Evolutionary conservation across 1,140 invertebrate genomes (phyloP).

Genomic region (Caenorhabditis remanei): DNA sequence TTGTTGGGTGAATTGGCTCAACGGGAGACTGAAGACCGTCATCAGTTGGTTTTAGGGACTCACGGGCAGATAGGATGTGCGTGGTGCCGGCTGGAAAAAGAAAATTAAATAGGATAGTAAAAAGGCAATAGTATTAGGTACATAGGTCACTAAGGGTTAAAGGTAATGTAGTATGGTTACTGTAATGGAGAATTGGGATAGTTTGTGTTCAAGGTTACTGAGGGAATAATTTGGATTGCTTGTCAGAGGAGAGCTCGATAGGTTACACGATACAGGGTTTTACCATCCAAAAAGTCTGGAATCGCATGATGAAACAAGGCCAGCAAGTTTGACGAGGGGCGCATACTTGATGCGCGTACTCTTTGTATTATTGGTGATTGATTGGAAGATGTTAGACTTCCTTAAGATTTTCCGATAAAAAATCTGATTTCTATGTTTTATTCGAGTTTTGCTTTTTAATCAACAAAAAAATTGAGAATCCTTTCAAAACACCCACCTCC

Average conservation of each 20-base stretch:
- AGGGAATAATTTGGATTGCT: no score
- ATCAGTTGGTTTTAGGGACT: conserved; percentile 28
- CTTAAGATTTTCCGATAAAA: not conserved
- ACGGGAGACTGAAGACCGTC: conserved; percentile 13
- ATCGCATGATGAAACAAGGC: conserved; percentile 37
- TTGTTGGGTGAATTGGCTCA: not conserved
- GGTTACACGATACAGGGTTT: not conserved
- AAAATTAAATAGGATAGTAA: not conserved
- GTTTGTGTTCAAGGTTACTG: no score
- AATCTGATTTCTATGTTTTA: no score
- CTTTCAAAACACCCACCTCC: not conserved
- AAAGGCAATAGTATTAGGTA: not conserved
- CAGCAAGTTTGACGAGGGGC: conserved; percentile 11
- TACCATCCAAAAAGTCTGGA: conserved; percentile 37
- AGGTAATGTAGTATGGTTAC: not conserved
- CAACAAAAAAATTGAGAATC: not conserved
- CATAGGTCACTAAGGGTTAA: not conserved
- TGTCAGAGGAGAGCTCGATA: not conserved
- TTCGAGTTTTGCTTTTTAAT: no score
- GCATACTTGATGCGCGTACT: conserved; percentile 11
- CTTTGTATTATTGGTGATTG: conserved; percentile 9
- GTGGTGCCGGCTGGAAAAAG: conserved; percentile 28
- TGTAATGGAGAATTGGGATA: no score
- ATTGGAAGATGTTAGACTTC: conserved; percentile 3
- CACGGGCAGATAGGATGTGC: conserved; percentile 7